Percentiles rank a stretch among this genome's conserved stretches.
phyloP scores from a whole-genome alignment of 1,140 invertebrate species.

The Bombus impatiens region DNA sequence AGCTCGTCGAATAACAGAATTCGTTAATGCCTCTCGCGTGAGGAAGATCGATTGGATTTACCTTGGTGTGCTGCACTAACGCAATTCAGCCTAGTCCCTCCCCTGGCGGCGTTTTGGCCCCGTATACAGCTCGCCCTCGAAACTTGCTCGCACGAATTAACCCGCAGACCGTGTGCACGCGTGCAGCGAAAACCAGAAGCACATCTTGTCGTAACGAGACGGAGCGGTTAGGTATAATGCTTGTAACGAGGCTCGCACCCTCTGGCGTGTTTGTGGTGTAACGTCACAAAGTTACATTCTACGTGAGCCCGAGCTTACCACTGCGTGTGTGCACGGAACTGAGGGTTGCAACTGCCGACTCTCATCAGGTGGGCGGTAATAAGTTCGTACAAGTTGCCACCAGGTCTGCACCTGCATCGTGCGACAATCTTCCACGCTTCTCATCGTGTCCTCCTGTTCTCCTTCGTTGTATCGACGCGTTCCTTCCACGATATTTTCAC shows the following conservation, averaged over 20 bases:
- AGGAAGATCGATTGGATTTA: slow-evolving; percentile 70
- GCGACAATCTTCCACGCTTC: slow-evolving; percentile 56
- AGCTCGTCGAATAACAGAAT: slow-evolving; percentile 64
- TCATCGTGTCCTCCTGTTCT: not conserved
- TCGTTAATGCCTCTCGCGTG: slow-evolving; percentile 68
- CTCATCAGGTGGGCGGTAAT: slow-evolving; percentile 69
- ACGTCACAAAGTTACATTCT: slow-evolving; percentile 78
- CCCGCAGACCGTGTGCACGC: slow-evolving; percentile 71
- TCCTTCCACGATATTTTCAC: slow-evolving; percentile 2
- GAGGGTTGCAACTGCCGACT: slow-evolving; percentile 59
- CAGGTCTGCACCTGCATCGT: slow-evolving; percentile 66
- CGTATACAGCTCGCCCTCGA: slow-evolving; percentile 61
- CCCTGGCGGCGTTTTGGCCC: slow-evolving; percentile 33
- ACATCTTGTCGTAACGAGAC: slow-evolving; percentile 78
- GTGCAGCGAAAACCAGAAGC: slow-evolving; percentile 76
- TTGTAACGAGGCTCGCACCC: slow-evolving; percentile 76
- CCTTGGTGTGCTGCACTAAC: slow-evolving; percentile 61
- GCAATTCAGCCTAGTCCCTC: slow-evolving; percentile 39
- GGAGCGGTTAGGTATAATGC: slow-evolving; percentile 76
- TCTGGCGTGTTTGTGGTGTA: slow-evolving; percentile 78
- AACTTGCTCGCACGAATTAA: slow-evolving; percentile 72
- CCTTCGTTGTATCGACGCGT: slow-evolving; percentile 16
- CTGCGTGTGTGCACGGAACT: slow-evolving; percentile 62
- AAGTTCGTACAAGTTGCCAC: slow-evolving; percentile 75
- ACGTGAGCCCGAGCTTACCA: slow-evolving; percentile 64